Percentiles rank a stretch among this genome's conserved stretches.
Conservation (phyloP, 2,113 vertebrate genomes). For the Phalacrocorax brasilianus region DNA sequence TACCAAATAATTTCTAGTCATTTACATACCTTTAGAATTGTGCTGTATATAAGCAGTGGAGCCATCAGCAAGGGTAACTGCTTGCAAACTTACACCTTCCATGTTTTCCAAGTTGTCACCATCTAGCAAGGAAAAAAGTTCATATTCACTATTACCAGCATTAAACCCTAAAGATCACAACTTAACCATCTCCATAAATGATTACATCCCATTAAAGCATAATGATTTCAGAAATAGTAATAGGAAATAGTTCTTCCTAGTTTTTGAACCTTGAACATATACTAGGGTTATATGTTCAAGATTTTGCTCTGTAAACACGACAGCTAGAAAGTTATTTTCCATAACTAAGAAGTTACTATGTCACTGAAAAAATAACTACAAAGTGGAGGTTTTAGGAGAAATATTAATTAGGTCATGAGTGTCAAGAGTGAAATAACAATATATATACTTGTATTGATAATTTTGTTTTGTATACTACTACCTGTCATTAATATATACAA, state of each 20-base stretch:
- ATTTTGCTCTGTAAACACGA: not conserved
- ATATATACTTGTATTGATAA: not conserved
- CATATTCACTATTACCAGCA: not conserved
- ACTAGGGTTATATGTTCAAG: not conserved
- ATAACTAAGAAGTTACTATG: not conserved
- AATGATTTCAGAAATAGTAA: not conserved
- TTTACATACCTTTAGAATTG: conserved; percentile 86
- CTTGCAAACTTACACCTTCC: conserved; percentile 97
- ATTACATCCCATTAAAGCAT: not conserved
- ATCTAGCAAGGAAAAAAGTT: conserved; percentile 74
- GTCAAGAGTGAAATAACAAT: not conserved
- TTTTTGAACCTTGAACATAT: not conserved
- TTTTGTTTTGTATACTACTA: not conserved
- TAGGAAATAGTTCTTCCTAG: not conserved
- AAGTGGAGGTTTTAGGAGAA: not conserved
- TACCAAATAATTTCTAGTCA: not conserved
- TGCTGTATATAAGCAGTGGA: conserved; percentile 98
- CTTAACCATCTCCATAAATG: not conserved
- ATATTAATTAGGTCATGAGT: not conserved
- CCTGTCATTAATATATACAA: not conserved
- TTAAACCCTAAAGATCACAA: not conserved
- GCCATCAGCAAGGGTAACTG: conserved; percentile 93
- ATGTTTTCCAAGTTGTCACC: conserved; percentile 93
- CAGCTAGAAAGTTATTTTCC: not conserved
- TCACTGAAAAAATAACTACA: not conserved